Evolutionary conservation across 2,797 vertebrate species (phyloP).

Genomic region (Podargus strigoides): DNA sequence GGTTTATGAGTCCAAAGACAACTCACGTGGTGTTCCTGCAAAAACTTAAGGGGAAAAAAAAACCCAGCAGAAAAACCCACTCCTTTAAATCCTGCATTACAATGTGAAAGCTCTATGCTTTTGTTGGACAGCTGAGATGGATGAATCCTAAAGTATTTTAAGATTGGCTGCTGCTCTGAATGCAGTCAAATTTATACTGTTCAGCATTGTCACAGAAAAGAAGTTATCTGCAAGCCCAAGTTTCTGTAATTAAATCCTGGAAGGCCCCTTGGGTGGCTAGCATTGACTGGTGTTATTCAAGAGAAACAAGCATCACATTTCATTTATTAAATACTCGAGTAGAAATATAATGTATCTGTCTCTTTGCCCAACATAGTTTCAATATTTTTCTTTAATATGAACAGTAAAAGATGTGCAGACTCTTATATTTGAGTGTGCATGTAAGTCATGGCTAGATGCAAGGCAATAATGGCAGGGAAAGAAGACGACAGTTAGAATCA

Average conservation of each 20-base stretch:
- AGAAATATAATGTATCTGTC: neutral
- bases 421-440: neutral
- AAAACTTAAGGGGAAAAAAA: neutral
- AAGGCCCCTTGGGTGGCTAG: conserved; percentile 75
- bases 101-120: conserved; percentile 63
- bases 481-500: neutral
- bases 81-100: conserved; percentile 49
- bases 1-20: conserved; percentile 60
- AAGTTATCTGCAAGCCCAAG: conserved; percentile 70
- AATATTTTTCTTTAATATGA: neutral
- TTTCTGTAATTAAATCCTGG: conserved; percentile 71
- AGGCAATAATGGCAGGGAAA: neutral
- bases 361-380: neutral
- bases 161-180: conserved; percentile 63
- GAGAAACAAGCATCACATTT: conserved; percentile 47
- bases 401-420: neutral
- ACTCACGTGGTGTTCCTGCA: conserved; percentile 59
- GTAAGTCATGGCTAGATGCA: neutral
- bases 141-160: conserved; percentile 67
- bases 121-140: conserved; percentile 70
- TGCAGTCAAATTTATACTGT: conserved; percentile 61
- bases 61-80: neutral
- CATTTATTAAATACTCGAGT: neutral
- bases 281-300: conserved; percentile 69
- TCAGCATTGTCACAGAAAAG: conserved; percentile 63